A percentile compares a stretch with the other conserved stretches of the same genome.
phyloP scores from a whole-genome alignment of 2,113 vertebrate species.

The Semnornis frantzii region DNA sequence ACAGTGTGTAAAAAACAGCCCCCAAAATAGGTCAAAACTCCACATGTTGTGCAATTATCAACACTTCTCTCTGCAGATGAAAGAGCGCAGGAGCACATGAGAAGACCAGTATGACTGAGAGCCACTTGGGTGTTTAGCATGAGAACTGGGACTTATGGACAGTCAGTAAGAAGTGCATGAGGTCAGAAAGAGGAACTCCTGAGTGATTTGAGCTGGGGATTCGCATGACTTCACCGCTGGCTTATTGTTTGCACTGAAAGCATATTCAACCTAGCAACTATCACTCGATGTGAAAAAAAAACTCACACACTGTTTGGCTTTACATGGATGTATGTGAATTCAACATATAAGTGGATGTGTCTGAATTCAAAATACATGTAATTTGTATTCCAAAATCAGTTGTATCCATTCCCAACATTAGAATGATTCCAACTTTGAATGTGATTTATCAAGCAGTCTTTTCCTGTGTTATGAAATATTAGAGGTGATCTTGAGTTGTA shows the following conservation, averaged over 20 bases:
- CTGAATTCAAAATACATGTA: not conserved
- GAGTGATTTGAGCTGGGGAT: not conserved
- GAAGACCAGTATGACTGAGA: not conserved
- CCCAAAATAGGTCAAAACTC: not conserved
- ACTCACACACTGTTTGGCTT: no score
- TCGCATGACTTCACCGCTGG: not conserved
- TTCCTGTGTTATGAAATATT: not conserved
- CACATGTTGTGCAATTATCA: not conserved
- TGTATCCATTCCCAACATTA: not conserved
- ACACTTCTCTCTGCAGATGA: not conserved
- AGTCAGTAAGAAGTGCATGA: not conserved
- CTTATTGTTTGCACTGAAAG: not conserved
- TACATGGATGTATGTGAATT: not conserved
- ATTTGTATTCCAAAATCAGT: not conserved
- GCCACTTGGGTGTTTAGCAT: not conserved
- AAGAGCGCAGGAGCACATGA: not conserved
- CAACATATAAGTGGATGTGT: not conserved
- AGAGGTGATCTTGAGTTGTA: not conserved
- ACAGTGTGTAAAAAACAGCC: not conserved
- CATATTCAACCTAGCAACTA: not conserved
- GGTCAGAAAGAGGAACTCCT: not conserved
- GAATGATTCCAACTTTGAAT: not conserved
- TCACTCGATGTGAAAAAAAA: not conserved
- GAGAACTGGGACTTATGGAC: not conserved
- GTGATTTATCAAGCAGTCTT: not conserved